Conservation (phyloP, 2,113 vertebrate species). For the Aix galericulata region DNA sequence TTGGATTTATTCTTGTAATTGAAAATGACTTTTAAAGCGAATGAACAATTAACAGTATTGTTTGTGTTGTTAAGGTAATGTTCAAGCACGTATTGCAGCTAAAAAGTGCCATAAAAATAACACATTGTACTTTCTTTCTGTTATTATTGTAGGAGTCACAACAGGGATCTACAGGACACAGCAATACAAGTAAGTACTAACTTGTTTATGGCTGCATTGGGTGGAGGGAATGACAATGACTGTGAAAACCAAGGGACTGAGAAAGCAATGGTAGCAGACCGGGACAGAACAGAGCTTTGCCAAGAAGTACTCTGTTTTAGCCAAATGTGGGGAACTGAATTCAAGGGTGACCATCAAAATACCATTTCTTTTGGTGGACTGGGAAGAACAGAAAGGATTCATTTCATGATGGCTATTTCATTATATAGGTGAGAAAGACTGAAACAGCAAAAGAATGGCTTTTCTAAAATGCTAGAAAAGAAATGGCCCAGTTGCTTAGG, state of each 20-base stretch:
- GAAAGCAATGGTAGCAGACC: neutral
- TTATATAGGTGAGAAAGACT: neutral
- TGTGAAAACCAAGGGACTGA: neutral
- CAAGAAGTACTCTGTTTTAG: neutral
- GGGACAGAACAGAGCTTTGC: neutral
- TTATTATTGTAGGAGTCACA: constrained; percentile 82
- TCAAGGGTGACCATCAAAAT: neutral
- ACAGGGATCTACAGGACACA: constrained; percentile 78
- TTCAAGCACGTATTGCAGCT: neutral
- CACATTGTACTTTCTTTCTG: constrained; percentile 32
- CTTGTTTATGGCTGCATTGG: neutral
- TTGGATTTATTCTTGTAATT: constrained; percentile 17
- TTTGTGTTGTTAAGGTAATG: neutral
- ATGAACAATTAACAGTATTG: neutral
- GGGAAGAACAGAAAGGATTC: neutral
- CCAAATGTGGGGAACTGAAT: neutral
- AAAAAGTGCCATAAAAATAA: constrained; percentile 53
- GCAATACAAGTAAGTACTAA: constrained; percentile 86
- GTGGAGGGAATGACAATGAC: neutral
- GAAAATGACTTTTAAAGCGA: constrained; percentile 32
- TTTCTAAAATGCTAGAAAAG: constrained; percentile 22
- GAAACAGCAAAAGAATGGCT: neutral
- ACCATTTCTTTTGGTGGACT: neutral
- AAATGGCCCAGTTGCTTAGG: neutral
- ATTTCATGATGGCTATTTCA: neutral